Conservation (phyloP, 1,140 invertebrate genomes). For the Cotesia chilonis region DNA sequence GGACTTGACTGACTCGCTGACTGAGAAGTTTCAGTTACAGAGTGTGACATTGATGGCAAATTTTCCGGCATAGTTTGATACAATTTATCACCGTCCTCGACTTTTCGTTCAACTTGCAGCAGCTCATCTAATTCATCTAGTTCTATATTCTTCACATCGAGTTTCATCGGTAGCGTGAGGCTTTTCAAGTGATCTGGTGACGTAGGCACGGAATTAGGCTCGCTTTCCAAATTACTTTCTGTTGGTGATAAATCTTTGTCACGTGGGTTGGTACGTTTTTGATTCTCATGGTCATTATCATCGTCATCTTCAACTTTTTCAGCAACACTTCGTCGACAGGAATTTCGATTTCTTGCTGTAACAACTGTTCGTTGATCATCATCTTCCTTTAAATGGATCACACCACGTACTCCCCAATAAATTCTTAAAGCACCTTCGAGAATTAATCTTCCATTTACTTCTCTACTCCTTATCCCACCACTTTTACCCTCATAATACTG, state of each 20-base stretch:
- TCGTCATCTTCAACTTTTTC: slow-evolving; percentile 48
- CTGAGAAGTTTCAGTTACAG: slow-evolving; percentile 51
- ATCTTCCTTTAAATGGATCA: slow-evolving; percentile 87
- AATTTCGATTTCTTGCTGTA: slow-evolving; percentile 76
- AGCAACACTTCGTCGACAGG: slow-evolving; percentile 66
- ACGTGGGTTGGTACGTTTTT: slow-evolving; percentile 46
- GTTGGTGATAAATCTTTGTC: slow-evolving; percentile 44
- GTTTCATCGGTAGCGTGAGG: slow-evolving; percentile 73
- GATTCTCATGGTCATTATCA: slow-evolving; percentile 49
- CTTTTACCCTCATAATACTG: slow-evolving; percentile 83
- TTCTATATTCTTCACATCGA: slow-evolving; percentile 72
- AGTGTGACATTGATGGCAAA: slow-evolving; percentile 69
- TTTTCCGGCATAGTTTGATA: slow-evolving; percentile 79
- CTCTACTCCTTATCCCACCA: slow-evolving; percentile 76
- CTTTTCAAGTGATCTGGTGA: slow-evolving; percentile 69
- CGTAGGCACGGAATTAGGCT: slow-evolving; percentile 56
- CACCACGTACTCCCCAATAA: slow-evolving; percentile 84
- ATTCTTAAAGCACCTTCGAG: slow-evolving; percentile 77
- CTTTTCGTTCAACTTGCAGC: slow-evolving; percentile 73
- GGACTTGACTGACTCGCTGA: slow-evolving; percentile 51
- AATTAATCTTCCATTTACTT: slow-evolving; percentile 69
- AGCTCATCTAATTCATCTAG: slow-evolving; percentile 79
- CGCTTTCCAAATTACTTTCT: slow-evolving; percentile 50
- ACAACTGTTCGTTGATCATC: slow-evolving; percentile 83
- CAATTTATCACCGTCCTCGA: slow-evolving; percentile 72